Base-by-base conservation (phyloP, 2,797 vertebrate species). In the Cossypha caffra region DNA sequence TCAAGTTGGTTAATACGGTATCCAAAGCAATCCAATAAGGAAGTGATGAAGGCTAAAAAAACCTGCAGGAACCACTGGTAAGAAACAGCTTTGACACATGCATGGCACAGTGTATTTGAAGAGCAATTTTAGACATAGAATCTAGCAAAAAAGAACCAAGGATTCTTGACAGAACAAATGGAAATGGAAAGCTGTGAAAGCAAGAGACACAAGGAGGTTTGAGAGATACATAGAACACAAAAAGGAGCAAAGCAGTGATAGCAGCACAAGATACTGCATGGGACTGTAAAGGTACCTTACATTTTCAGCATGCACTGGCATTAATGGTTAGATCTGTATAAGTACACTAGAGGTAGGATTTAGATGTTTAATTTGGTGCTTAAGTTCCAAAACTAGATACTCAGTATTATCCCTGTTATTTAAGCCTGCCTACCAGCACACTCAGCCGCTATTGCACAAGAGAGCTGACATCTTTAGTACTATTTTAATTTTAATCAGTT, bases 401-500 rank as follows among this genome's bases (percentile, higher is more conserved):
- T 88, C 69, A 50, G 33, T 69, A 75, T 47, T 66, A 86, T 45
- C 42, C 33, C 17, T 78, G 29, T 66, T 71, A 57, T 23, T 77
- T 72, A 90, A 92, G 68, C 13, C 7, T 72, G 42, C 59, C 19
- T 68, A 88, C 74, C 69, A 95, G 83, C 88, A 78, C 29, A 50
- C 24, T 74, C 50, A 86, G 76, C 50, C 81, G 35, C 29, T 92
- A 58, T 81, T 94, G 86, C 73, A 84, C 66, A 95, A 96, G 76
- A 90, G 4, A 96, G 66, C 47, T 86, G 79, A 81, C 66, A 93
- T 84, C 45, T 90, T 33, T 14, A 64, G 42, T 24, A 64, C 52
- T 58, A 72, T 68, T 78, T 92, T 79, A 75, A 81, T 77, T 88
- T 86, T 61, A 69, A 90, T 59, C 38, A 74, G 80, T 96, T 94